Base-by-base conservation (phyloP, 30 jellyfish, hydroid and myxozoan genomes). In the Aurelia aurita region DNA sequence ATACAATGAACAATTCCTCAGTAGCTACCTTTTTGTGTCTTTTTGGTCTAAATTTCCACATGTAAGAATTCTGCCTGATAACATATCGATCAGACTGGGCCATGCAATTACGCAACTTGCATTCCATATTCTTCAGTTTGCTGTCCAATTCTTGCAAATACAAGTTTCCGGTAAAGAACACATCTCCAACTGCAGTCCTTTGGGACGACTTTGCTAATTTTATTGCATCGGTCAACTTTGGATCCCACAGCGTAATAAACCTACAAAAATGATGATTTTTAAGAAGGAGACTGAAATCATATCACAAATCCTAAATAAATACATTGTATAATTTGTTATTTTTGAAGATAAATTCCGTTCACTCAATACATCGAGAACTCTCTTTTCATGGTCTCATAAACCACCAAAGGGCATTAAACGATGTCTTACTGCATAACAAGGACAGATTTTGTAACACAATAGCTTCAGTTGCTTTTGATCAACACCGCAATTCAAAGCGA, bases 101-200 rank as follows among this genome's bases (percentile, higher is more conserved):
- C 67, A 55, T 55, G 67, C 67, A 55, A 22, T 55, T 55, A 22
- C 67, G 67, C 31, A 55, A 55, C 67, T 55, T 55, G 67, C 67
- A 55, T 14, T 55, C 67, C 67, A 55, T 19, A 55, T 55, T 55
- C 29, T 55, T 55, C 67, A 55, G 29, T 5, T 55, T 55, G 29
- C 14, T 55, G 29, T 55, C 67, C 29, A 55, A 55, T n/a, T 22
- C 67, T 55, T 55, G 67, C 1, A 55, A 16, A 55, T 55, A 55
- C 67, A 55, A 55, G 67, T 55, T n/a, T 14, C 67, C 67, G 12
- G 27, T 55, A 16, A 55, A 55, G 14, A 19, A 55, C 25, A 55
- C 67, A 55, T 55, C 67, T n/a, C 67, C 67, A 16, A 55, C 67
- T 0, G 67, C 67, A 55, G 29, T 55, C 14, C 67, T n/a, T 55